Base-by-base conservation (phyloP, 37 sponge, comb jelly and placozoan genomes). In the Aplysina aerophoba region DNA sequence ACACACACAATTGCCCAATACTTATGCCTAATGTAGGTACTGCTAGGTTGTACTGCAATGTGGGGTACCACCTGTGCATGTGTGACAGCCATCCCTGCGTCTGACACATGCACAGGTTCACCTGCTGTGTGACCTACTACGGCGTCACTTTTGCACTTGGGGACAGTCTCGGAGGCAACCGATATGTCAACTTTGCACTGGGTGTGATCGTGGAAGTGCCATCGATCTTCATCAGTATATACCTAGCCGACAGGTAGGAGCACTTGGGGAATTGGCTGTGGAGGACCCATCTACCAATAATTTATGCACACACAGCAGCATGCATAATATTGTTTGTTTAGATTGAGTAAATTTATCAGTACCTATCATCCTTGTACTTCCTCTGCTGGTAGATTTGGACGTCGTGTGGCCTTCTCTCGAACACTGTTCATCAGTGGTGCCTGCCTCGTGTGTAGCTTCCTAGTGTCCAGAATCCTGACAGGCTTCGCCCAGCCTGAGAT, bases 71-170 rank as follows among this genome's bases (percentile, higher is more conserved):
- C n/a, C n/a, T n/a, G n/a, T n/a, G n/a, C n/a, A 62, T 28, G 64
- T 62, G 64, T 28, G 24, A 2, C 5, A 4, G 4, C 4, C 4
- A 62, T 4, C 27, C 64, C 28, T 62, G 4, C 4, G 24, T 62
- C 4, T 5, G n/a, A 4, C 4, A 3, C 37, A 34, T 67, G 25
- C 73, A 22, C 11, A 75, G 78, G 78, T 75, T 75, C 11, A 41
- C 37, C 15, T 21, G 33, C 13, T 75, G 78, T 41, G 22, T 19
- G 25, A 75, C 78, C 24, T 75, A 41, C 53, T 75, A 75, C 25
- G 78, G 78, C n/a, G 78, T 75, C 37, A 22, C 78, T 14, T 75
- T 75, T 41, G 78, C 53, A 5, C 78, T 75, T 1, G 78, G 78
- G 21, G 78, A 75, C 54, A 75, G 54, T 21, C 24, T 75, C 1